These are phyloP conservation scores for Danio aesculapii DNA, from an alignment of 2,797 vertebrate species.

Conservation along the genomic window DNA sequence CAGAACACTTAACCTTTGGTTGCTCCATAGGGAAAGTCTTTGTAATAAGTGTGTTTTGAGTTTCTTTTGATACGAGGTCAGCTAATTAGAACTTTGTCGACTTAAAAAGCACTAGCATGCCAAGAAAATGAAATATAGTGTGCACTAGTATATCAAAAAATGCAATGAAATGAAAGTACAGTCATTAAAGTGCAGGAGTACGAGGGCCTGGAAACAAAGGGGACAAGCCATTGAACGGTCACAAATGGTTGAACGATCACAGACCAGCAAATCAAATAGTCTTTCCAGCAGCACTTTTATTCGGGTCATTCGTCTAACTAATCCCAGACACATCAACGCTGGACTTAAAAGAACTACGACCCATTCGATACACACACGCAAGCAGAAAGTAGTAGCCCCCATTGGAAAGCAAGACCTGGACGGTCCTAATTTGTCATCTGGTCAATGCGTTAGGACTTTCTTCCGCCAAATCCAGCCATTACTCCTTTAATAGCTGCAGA, in stretches of 20 bases:
- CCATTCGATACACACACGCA: constrained; percentile 53
- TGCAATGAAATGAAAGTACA: constrained; percentile 14
- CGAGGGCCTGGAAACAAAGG: constrained; percentile 73
- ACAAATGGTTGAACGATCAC: constrained; percentile 82
- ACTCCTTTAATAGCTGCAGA: constrained; percentile 48
- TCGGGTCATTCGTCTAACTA: constrained; percentile 81
- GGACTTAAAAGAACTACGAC: constrained; percentile 47
- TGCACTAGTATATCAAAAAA: constrained; percentile 2
- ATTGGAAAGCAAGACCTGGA: constrained; percentile 44
- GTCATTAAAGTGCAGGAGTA: constrained; percentile 69
- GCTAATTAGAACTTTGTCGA: constrained; percentile 14
- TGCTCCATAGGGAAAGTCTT: constrained; percentile 31
- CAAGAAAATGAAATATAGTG: constrained; percentile 18
- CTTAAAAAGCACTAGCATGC: neutral
- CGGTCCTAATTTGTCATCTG: constrained; percentile 61
- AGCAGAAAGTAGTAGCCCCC: constrained; percentile 47
- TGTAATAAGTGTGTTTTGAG: constrained; percentile 37
- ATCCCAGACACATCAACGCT: constrained; percentile 69
- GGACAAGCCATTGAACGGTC: constrained; percentile 67
- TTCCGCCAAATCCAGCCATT: constrained; percentile 45
- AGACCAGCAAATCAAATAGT: constrained; percentile 61
- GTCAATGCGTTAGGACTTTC: constrained; percentile 56
- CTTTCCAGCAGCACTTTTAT: constrained; percentile 69
- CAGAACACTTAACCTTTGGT: constrained; percentile 30
- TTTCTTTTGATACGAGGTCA: constrained; percentile 14